phyloP scores from a whole-genome alignment of 2,888 invertebrate genomes.

The Xestia c-nigrum region DNA sequence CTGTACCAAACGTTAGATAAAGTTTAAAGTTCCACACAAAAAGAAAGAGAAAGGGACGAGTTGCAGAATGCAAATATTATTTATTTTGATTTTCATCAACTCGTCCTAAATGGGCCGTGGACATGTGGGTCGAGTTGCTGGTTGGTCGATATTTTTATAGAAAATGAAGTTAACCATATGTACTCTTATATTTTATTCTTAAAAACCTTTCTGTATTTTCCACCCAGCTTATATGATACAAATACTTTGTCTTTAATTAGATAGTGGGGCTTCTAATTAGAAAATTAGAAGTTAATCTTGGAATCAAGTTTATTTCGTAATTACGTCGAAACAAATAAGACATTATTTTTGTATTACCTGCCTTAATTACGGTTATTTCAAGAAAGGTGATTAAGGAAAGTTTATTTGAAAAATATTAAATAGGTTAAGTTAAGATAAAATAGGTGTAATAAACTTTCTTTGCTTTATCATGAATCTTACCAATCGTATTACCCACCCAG shows the following conservation, averaged over 20 bases:
- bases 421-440: not conserved
- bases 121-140: too few species aligned
- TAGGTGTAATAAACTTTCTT: not conserved
- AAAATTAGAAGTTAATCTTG: not conserved
- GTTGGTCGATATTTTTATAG: too few species aligned
- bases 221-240: not conserved
- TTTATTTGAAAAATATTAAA: not conserved
- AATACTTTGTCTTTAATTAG: not conserved
- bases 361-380: not conserved
- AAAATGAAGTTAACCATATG: too few species aligned
- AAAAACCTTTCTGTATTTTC: not conserved
- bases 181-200: too few species aligned
- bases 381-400: not conserved
- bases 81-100: too few species aligned
- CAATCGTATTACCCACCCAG: not conserved
- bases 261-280: not conserved
- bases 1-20: too few species aligned
- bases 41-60: too few species aligned
- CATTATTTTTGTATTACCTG: not conserved
- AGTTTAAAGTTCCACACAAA: too few species aligned
- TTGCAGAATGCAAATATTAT: too few species aligned
- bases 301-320: conserved; percentile 5
- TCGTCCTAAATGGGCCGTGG: too few species aligned
- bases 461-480: not conserved
- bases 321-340: not conserved